Evolutionary conservation across 30 jellyfish, hydroid and myxozoan species (phyloP), one percentile per base, ranked within the genome.

Genomic region (Turritopsis rubra): DNA sequence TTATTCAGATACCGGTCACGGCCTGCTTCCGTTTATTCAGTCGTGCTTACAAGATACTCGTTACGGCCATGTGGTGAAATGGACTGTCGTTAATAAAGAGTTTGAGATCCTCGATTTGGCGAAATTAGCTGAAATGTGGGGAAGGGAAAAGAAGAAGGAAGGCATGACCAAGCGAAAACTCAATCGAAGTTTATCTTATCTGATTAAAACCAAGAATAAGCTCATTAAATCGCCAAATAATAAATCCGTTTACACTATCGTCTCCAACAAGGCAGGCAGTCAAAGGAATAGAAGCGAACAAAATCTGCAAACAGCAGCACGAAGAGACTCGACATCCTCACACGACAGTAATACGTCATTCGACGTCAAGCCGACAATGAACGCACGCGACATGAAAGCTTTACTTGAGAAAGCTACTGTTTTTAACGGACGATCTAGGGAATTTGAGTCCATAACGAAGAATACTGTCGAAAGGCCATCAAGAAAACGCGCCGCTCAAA

Each of bases 81-180:
- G 82, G 82, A 68, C 21, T 27, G 82, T 23, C 54, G 82, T 21
- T 21, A 29, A 74, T 1, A 26, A 74, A 0, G n/a, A 74, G 41
- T 74, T 74, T 29, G 65, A 74, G 21, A 74, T 74, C 72, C 26
- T 74, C 18, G 82, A 74, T 29, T 22, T 22, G 3, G 65, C 28
- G 16, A 18, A 24, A 24, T 74, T 74, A 9, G 82, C 82, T 0
- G 65, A 26, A 1, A 26, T 74, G 54, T 74, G 82, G 82, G 82
- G 82, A 1, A 28, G 65, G 8, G 82, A 74, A 24, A 74, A 74
- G 65, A 26, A 29, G 13, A 74, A 74, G 65, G 82, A 74, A 16
- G 82, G 82, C 7, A 74, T 74, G 82, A 74, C 82, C 19, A 74
- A 74, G 0, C 82, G 82, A n/a, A 74, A 74, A n/a, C 71, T 74